Conservation (phyloP, 2,797 vertebrate genomes). For the Acropternis orthonyx region DNA sequence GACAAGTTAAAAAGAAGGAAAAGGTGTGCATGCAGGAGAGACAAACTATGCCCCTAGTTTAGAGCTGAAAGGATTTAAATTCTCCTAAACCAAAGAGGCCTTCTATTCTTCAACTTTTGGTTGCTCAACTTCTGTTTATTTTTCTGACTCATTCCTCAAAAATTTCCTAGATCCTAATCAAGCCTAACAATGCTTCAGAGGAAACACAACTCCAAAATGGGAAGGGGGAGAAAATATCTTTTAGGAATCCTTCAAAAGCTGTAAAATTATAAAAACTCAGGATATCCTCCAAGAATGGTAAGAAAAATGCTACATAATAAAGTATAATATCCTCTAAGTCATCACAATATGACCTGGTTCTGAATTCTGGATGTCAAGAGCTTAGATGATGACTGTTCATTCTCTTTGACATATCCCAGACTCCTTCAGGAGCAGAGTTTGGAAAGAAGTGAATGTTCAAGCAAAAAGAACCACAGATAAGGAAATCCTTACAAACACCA, state of each 20-base stretch:
- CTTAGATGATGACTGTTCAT: neutral
- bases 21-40: neutral
- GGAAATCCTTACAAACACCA: neutral
- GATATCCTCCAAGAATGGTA: neutral
- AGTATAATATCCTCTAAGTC: neutral
- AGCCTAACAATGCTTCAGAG: constrained; percentile 4
- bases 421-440: neutral
- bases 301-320: neutral
- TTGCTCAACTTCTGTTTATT: constrained; percentile 9
- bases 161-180: constrained; percentile 36
- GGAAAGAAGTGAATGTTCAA: neutral
- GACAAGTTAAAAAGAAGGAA: neutral
- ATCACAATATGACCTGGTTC: neutral
- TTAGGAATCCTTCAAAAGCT: neutral
- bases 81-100: neutral
- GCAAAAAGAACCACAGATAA: neutral
- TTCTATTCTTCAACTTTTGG: neutral
- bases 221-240: neutral
- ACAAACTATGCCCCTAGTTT: neutral
- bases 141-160: constrained; percentile 7
- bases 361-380: neutral
- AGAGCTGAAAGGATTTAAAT: neutral
- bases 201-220: neutral
- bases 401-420: neutral
- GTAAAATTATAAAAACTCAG: neutral